Percentiles rank a stretch among this genome's conserved stretches.
These are phyloP conservation scores for Montipora cactus DNA, from an alignment of 64 coral and sea anemone genomes.

Conservation along the genomic window DNA sequence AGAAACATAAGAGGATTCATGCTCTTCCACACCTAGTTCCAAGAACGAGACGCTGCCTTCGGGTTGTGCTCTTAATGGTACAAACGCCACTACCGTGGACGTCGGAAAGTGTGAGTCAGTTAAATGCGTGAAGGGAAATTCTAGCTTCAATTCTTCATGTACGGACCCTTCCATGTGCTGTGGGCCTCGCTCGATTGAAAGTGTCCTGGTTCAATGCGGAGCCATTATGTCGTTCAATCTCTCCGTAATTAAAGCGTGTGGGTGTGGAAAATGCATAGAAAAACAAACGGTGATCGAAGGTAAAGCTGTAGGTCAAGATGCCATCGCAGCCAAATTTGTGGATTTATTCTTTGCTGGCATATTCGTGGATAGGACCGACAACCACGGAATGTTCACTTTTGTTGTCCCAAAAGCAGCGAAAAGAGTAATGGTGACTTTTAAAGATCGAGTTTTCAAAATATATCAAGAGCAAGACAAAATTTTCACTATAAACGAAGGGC, in stretches of 20 bases:
- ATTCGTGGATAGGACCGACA: not conserved
- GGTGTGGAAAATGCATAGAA: not conserved
- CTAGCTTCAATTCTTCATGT: not conserved
- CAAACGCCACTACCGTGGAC: slow-evolving; percentile 3
- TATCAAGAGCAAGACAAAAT: not conserved
- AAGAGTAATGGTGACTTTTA: slow-evolving; percentile 5
- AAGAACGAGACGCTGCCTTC: slow-evolving; percentile 8
- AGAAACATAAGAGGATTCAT: not conserved
- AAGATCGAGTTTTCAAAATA: not conserved
- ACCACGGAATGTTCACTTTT: not conserved
- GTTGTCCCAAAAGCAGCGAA: not conserved
- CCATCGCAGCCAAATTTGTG: not conserved
- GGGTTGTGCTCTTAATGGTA: slow-evolving; percentile 3
- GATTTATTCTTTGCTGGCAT: not conserved
- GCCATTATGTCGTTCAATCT: not conserved
- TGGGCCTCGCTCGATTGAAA: not conserved
- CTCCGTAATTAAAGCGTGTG: not conserved
- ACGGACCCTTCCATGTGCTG: not conserved
- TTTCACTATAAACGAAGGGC: not conserved
- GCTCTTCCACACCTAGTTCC: not conserved
- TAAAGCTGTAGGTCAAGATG: not conserved
- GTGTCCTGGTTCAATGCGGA: not conserved
- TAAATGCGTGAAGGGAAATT: not conserved
- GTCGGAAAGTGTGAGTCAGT: slow-evolving; percentile 2
- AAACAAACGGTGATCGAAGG: not conserved